Evolutionary conservation across 2,888 invertebrate species (phyloP), one percentile per base, ranked within the genome.

Genomic region (Drosophila diplacantha): DNA sequence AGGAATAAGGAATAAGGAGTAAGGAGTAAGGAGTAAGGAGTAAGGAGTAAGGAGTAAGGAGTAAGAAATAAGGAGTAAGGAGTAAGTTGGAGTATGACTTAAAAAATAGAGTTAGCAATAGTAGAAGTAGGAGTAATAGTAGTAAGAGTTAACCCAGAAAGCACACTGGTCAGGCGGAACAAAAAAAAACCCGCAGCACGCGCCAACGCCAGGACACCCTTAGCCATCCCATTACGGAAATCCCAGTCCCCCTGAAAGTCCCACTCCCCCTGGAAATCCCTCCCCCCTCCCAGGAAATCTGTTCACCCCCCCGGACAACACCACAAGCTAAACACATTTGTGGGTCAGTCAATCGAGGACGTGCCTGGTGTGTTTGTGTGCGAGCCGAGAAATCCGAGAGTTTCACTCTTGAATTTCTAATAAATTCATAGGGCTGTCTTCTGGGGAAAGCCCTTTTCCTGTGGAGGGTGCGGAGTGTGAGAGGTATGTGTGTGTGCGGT

Each of bases 331-430:
- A 63, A 65, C 73, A 44, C 58, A 70, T 72, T 76, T 78, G 83
- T 71, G 78, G 78, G 83, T 78, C 78, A 82, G 69, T 77, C 72
- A 58, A 78, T 71, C 68, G 56, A 69, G 54, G 59, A 71, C 63
- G 69, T 66, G 73, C 64, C 60, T 67, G 26, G 69, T 22, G 22
- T 24, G 51, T 20, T 24, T 18, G 72, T 80, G 76, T 54, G 67
- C 29, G 46, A 14, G 31, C 18, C 5, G 31, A 61, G 34, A 76
- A 77, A 77, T 77, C 77, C 62, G 56, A 77, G 83, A 76, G 74
- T 74, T 82, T 77, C 78, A 81, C 81, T 81, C 79, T 73, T 71
- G 78, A 83, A 71, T 78, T 83, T 83, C 81, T 79, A 82, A 84
- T 84, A 80, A 82, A 80, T 80, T 80, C 80, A 79, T 72, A 65